Conservation (phyloP, 2,113 vertebrate species). For the Crotalus horridus region DNA sequence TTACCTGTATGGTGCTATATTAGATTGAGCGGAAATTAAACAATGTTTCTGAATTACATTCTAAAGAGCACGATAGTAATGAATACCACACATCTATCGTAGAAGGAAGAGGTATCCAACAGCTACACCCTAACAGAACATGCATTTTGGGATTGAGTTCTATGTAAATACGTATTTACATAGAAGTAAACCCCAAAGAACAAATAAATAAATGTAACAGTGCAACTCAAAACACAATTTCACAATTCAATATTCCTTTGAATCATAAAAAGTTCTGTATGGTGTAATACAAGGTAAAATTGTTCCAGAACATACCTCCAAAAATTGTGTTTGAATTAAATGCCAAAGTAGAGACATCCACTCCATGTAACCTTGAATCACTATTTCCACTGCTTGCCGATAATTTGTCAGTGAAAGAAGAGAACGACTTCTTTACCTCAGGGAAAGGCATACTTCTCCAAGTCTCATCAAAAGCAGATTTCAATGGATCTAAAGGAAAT, state of each 20-base stretch:
- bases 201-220: background rate
- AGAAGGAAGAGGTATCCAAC: background rate
- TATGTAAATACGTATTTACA: background rate
- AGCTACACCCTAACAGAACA: background rate
- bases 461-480: background rate
- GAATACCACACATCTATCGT: background rate
- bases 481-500: background rate
- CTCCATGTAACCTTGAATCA: background rate
- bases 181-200: background rate
- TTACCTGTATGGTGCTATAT: background rate
- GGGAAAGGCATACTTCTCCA: background rate
- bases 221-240: background rate
- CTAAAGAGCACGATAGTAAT: background rate
- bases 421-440: conserved; percentile 1
- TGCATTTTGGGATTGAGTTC: background rate
- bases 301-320: conserved; percentile 45
- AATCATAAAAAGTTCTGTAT: background rate
- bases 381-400: conserved; percentile 10
- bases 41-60: background rate
- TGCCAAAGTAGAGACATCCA: background rate
- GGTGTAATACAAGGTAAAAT: background rate
- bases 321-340: background rate
- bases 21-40: too few species aligned
- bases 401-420: background rate
- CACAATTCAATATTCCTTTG: background rate